Base-by-base conservation (phyloP, 2,888 invertebrate genomes). In the Cephus sareptanus region DNA sequence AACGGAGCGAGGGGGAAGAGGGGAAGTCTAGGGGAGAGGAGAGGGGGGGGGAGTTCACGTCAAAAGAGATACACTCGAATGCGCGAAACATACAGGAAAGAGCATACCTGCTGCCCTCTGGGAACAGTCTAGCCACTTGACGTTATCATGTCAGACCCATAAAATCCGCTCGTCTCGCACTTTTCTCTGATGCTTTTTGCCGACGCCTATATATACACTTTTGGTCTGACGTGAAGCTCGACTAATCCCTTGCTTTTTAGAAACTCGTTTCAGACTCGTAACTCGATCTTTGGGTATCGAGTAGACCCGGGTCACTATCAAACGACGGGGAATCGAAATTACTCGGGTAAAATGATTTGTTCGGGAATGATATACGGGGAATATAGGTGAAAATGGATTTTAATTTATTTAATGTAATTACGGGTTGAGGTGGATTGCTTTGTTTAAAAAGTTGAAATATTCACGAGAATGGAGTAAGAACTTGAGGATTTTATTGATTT, bases 31-130 rank as follows among this genome's bases (percentile, higher is more conserved):
- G 4, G 33, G 33, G 74, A 69, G 76, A 73, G 56, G 69, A 56
- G 34, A 35, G 70, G 71, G 68, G 30, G 30, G 70, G 71, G 68
- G 30, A 1, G 70, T 77, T 74, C 40, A 74, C 34, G 75, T 69
- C 15, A 56, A 56, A 56, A 56, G 23, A 6, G 23, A 71, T 9
- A 70, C 2, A 71, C 71, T 30, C 71, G 71, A 71, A 71, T 33
- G 12, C 33, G 33, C 71, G 40, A 56, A 56, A 56, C 40, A 23
- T 56, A 23, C 40, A 23, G 40, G 23, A 56, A 56, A 23, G 23
- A 56, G 40, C 1, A 56, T 56, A 56, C 23, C 40, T 40, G 40
- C 40, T 40, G 40, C 40, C 40, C 40, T 15, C 23, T 56, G 23
- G 40, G 40, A 56, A 23, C 40, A 23, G 40, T 56, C 40, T 56